Base-by-base conservation (phyloP, 2,888 invertebrate species). In the Andrena haemorrhoa region DNA sequence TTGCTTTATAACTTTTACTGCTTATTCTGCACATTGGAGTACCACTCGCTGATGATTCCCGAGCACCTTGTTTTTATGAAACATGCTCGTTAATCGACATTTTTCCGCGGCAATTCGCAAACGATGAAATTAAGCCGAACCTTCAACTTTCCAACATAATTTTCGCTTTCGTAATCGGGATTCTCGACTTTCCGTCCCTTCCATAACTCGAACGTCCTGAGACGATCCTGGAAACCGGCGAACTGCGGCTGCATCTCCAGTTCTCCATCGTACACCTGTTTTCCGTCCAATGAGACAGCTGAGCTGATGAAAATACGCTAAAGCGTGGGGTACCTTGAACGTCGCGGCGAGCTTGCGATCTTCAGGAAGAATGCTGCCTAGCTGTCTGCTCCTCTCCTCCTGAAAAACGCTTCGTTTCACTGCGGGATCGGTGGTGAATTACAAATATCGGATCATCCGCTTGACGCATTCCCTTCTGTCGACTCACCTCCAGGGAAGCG, bases 241-340 rank as follows among this genome's bases (percentile, higher is more conserved):
- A 96, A 97, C 88, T 96, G 95, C 0, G 95, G 94, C 89, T 96
- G 96, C 53, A 93, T 91, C 93, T 97, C 97, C 79, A 97, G 91
- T 92, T 97, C 97, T n/a, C 94, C 94, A 7, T 93, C 89, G 91
- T 96, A 97, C 79, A 96, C 95, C 94, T 95, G 89, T 91, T 89
- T 89, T 29, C 73, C 75, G 66, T 29, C 49, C 53, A 79, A 81
- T 69, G 12, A 81, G 68, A 80, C 79, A 79, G 72, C 66, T 80
- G 71, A 79, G 79, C 79, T 66, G 51, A 47, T 65, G 79, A 79
- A 72, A 80, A 80, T 35, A 7, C 79, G 16, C 29, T 80, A 80
- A 80, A 79, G 26, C 79, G 78, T 51, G 12, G 60, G 35, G 81
- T 91, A 94, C 93, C 89, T 91, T 92, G 81, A 94, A 91, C 53